These are phyloP conservation scores for Dysmachus trigonus DNA, from an alignment of 2,888 invertebrate genomes.

Conservation along the genomic window DNA sequence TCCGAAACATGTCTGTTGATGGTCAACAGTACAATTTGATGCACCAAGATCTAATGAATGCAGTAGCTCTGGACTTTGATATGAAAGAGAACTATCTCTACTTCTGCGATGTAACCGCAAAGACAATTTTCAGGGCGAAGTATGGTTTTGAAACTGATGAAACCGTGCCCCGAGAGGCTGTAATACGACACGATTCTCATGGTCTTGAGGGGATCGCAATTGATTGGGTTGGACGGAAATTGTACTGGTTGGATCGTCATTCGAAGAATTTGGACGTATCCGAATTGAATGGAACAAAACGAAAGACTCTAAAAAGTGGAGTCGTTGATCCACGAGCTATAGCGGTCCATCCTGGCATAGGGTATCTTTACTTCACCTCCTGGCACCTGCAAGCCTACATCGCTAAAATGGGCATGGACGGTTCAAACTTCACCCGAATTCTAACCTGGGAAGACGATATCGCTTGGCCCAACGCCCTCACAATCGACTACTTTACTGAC, in stretches of 20 bases:
- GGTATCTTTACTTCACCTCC: constrained; percentile 93
- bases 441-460: constrained; percentile 93
- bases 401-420: constrained; percentile 97
- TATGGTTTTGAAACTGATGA: constrained; percentile 67
- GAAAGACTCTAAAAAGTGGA: constrained; percentile 87
- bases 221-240: constrained; percentile 95
- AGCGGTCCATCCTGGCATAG: constrained; percentile 92
- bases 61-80: constrained; percentile 96
- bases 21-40: constrained; percentile 85
- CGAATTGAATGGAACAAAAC: constrained; percentile 89
- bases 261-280: constrained; percentile 95
- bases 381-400: constrained; percentile 97
- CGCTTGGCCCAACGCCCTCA: constrained; percentile 98
- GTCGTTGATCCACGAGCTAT: constrained; percentile 95
- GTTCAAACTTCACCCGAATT: constrained; percentile 87
- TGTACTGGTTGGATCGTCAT: constrained; percentile 97
- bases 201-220: constrained; percentile 97
- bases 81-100: constrained; percentile 85
- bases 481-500: constrained; percentile 96
- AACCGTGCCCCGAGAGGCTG: constrained; percentile 77
- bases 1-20: constrained; percentile 93
- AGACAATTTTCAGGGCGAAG: constrained; percentile 86
- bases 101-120: constrained; percentile 95
- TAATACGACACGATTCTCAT: constrained; percentile 92
- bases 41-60: constrained; percentile 95